Conservation (phyloP, 2,888 invertebrate species). For the Magallana nippona region DNA sequence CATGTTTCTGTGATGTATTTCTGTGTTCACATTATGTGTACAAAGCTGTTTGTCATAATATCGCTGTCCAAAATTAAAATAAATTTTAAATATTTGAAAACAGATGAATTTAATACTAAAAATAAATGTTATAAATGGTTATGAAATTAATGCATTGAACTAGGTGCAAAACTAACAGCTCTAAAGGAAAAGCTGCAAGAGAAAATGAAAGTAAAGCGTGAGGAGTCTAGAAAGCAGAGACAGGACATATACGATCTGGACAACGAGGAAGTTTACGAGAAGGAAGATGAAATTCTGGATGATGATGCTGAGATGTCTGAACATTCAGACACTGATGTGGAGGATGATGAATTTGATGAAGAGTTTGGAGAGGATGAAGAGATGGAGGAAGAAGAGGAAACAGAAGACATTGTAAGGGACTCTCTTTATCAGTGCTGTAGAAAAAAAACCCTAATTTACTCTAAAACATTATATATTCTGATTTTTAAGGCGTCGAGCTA, state of each 20-base stretch:
- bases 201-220: slow-evolving; percentile 86
- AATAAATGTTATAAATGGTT: background rate
- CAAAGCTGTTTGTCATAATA: too few relatives aligned
- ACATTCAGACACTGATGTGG: slow-evolving; percentile 77
- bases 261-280: slow-evolving; percentile 75
- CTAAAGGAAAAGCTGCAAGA: slow-evolving; percentile 87
- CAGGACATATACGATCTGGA: slow-evolving; percentile 81
- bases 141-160: too few relatives aligned
- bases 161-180: slow-evolving; percentile 86
- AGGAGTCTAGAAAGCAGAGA: slow-evolving; percentile 86
- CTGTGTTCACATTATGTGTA: too few relatives aligned
- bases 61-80: too few relatives aligned
- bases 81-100: background rate
- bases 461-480: too few relatives aligned
- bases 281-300: slow-evolving; percentile 74
- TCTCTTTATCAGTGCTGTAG: background rate
- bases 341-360: slow-evolving; percentile 77
- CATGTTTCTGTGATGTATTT: too few relatives aligned
- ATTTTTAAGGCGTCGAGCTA: too few relatives aligned
- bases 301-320: slow-evolving; percentile 80
- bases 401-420: slow-evolving; percentile 53
- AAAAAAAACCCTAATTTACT: too few relatives aligned
- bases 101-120: background rate
- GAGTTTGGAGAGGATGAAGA: slow-evolving; percentile 67
- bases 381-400: slow-evolving; percentile 54